These are phyloP conservation scores for Drosophila conformis DNA, from an alignment of 2,888 invertebrate genomes.

Conservation along the genomic window DNA sequence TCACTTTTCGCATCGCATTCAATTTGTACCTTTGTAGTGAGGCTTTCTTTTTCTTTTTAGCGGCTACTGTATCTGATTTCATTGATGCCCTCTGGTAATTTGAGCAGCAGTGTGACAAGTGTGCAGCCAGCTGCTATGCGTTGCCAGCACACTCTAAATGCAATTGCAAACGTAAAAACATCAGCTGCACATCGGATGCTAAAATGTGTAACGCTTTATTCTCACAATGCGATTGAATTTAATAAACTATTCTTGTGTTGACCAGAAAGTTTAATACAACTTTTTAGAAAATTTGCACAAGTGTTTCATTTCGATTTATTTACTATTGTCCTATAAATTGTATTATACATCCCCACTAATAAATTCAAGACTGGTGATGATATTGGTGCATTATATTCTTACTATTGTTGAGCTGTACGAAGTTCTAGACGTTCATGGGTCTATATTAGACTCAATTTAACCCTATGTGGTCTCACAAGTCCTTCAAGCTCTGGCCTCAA, in stretches of 20 bases:
- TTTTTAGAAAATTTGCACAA: background rate
- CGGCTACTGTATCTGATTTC: conserved; percentile 39
- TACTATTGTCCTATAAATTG: background rate
- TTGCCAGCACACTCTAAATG: background rate
- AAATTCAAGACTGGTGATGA: background rate
- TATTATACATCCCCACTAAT: background rate
- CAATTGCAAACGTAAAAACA: conserved; percentile 3
- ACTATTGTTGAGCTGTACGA: background rate
- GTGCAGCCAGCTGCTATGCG: background rate
- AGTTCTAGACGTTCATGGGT: background rate
- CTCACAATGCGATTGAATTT: conserved; percentile 1
- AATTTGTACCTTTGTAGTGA: conserved; percentile 24
- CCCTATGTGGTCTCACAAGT: background rate
- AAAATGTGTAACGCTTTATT: conserved; percentile 41
- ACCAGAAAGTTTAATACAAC: background rate
- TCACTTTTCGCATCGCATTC: conserved; percentile 65
- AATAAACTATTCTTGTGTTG: background rate
- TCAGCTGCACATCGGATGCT: background rate
- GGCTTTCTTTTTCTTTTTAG: conserved; percentile 47
- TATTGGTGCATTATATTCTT: background rate
- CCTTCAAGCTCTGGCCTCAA: background rate
- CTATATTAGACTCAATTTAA: conserved; percentile 34
- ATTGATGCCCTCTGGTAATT: conserved; percentile 20
- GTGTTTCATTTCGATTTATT: background rate
- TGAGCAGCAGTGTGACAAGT: conserved; percentile 17